phyloP scores from a whole-genome alignment of 2,113 vertebrate genomes.

The Loxodonta africana region DNA sequence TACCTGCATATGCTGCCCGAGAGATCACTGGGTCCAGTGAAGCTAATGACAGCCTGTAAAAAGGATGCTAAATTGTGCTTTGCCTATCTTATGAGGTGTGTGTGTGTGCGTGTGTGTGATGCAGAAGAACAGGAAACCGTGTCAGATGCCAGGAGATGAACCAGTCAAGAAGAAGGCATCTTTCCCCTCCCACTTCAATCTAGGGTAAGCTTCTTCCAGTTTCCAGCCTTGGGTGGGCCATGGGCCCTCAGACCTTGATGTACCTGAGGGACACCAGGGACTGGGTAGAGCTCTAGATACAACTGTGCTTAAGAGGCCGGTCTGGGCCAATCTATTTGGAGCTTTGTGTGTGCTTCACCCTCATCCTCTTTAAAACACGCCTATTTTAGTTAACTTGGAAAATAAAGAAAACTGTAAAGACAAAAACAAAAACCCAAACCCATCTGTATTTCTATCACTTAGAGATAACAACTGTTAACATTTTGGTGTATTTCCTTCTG shows the following conservation, averaged over 20 bases:
- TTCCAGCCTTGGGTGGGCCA: neutral
- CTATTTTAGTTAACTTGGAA: neutral
- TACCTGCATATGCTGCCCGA: neutral
- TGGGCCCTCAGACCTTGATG: neutral
- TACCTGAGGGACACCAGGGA: neutral
- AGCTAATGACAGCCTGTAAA: neutral
- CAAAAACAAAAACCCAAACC: neutral
- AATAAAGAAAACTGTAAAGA: slow-evolving; percentile 5
- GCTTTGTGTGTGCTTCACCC: neutral
- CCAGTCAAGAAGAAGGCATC: neutral
- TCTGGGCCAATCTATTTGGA: neutral
- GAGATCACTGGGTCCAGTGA: neutral
- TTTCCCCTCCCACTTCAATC: neutral
- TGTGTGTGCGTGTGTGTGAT: neutral
- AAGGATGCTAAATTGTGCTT: neutral
- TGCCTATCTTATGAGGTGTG: neutral
- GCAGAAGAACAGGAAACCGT: neutral
- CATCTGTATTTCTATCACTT: neutral
- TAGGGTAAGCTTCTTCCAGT: neutral
- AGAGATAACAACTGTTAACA: neutral
- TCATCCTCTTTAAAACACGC: neutral
- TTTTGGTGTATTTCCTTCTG: neutral
- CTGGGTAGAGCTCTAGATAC: neutral
- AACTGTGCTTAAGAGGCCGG: neutral
- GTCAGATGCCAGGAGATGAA: neutral